Evolutionary conservation across 2,797 vertebrate species (phyloP).

Genomic region (Threskiornis aethiopicus): DNA sequence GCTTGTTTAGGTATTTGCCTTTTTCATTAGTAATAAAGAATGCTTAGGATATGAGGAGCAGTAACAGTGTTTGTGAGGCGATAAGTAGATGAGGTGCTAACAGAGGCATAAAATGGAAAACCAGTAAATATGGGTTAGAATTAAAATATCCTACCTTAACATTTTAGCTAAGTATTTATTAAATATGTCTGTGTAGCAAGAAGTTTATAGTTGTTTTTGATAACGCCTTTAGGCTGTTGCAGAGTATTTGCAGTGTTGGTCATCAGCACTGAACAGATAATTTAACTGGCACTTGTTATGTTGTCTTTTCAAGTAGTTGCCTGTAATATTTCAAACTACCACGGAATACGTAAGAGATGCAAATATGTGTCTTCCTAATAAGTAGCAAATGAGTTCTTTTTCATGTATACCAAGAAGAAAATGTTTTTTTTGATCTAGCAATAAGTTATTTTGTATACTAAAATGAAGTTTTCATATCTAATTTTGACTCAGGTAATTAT

Average conservation of each 20-base stretch:
- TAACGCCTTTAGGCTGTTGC: background rate
- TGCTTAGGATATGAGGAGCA: background rate
- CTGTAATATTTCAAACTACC: background rate
- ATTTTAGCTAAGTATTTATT: background rate
- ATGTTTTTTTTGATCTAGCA: background rate
- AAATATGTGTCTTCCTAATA: background rate
- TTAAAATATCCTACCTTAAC: background rate
- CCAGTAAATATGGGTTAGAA: background rate
- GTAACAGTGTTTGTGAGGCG: background rate
- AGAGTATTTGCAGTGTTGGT: background rate
- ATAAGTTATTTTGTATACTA: background rate
- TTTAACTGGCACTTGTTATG: background rate
- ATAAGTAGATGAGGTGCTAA: background rate
- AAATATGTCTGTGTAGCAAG: background rate
- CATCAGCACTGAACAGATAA: background rate
- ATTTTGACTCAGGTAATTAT: background rate
- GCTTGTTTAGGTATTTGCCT: background rate
- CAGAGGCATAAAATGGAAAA: background rate
- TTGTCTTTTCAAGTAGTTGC: background rate
- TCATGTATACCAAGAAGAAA: background rate
- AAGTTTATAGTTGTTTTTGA: background rate
- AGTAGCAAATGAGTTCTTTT: background rate
- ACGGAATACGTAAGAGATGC: background rate
- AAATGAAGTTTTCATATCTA: background rate
- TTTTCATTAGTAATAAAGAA: background rate